These are phyloP conservation scores for Harpegnathos saltator DNA, from an alignment of 1,140 invertebrate species.

Conservation along the genomic window DNA sequence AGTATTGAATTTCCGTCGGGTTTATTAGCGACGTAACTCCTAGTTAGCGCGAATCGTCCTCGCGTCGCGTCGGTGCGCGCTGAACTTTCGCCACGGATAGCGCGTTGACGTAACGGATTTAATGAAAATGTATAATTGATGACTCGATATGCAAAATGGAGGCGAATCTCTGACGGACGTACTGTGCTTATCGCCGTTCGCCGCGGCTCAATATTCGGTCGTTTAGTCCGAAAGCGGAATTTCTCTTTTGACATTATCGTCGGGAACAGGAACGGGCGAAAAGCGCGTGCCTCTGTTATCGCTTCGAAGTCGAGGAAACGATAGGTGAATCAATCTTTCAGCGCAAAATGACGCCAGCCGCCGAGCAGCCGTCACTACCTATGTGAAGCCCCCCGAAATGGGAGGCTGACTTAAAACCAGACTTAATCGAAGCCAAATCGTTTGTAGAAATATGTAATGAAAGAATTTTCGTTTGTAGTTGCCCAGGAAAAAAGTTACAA, in stretches of 20 bases:
- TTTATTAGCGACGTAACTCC: constrained; percentile 41
- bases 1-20: constrained; percentile 46
- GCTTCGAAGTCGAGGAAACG: no score
- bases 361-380: no score
- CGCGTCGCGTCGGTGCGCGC: constrained; percentile 15
- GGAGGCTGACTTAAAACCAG: no score
- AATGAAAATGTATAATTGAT: constrained; percentile 49
- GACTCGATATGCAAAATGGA: constrained; percentile 25
- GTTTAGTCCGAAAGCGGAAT: neutral
- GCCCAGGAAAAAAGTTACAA: no score
- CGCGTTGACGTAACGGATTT: constrained; percentile 26
- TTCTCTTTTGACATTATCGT: neutral
- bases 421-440: no score
- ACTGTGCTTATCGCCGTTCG: neutral
- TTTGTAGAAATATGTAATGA: no score
- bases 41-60: constrained; percentile 36
- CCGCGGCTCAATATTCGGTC: neutral
- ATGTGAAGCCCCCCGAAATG: no score
- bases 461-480: no score
- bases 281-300: neutral
- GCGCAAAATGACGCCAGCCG: no score
- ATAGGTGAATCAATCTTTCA: no score
- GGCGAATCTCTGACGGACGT: constrained; percentile 8
- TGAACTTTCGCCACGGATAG: constrained; percentile 21
- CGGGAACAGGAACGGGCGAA: neutral